phyloP scores from a whole-genome alignment of 2,797 vertebrate species.

The Chiroxiphia lanceolata region DNA sequence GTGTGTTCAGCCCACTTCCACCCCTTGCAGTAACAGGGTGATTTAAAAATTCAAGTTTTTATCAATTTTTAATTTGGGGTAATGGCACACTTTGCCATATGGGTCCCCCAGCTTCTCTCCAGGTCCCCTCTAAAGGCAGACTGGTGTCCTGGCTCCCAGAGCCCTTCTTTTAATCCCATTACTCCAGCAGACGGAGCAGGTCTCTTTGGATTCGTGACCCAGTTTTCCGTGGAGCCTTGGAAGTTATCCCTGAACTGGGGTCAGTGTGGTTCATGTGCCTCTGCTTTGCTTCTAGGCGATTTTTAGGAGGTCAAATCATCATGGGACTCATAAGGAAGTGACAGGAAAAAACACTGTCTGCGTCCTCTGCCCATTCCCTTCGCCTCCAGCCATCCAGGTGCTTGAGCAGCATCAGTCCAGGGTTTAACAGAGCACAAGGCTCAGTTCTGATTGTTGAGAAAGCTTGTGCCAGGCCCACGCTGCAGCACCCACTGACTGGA shows the following conservation, averaged over 20 bases:
- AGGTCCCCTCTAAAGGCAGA: neutral
- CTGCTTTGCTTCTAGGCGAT: neutral
- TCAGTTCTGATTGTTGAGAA: fast-evolving
- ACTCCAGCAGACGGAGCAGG: neutral
- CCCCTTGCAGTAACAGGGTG: neutral
- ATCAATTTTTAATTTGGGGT: neutral
- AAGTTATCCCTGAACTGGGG: neutral
- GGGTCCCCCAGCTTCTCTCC: neutral
- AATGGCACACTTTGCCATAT: neutral
- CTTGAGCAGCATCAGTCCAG: fast-evolving
- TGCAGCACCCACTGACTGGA: neutral
- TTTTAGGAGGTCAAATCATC: neutral
- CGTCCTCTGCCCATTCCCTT: neutral
- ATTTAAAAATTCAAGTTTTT: neutral
- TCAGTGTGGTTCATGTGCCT: neutral
- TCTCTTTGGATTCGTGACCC: neutral
- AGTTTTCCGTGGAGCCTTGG: neutral
- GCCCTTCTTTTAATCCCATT: neutral
- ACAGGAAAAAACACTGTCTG: neutral
- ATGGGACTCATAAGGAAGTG: neutral
- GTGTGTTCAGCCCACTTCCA: neutral
- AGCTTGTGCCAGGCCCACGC: fast-evolving
- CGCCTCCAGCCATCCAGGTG: fast-evolving
- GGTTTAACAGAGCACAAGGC: neutral
- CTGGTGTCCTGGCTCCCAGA: neutral